Base-by-base conservation (phyloP, 2,888 invertebrate genomes). In the Alsophila aescularia region DNA sequence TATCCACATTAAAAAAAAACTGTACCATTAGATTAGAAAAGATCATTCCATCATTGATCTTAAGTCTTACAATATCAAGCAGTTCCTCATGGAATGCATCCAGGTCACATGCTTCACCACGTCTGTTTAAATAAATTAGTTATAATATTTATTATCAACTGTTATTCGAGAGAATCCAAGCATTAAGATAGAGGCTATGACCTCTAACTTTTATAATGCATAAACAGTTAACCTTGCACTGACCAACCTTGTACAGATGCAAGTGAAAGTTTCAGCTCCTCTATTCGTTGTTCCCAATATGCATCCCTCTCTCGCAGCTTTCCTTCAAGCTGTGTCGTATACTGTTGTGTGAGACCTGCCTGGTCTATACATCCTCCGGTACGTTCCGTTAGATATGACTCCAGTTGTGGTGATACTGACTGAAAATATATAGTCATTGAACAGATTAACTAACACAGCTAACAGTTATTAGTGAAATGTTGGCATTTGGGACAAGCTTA, bases 181-280 rank as follows among this genome's bases (percentile, higher is more conserved):
- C 4, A 9, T 29, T 10, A 32, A 32, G 12, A 32, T 29, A 29
- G 13, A 12, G 13, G 10, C 29, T 0, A 13, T 15, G 14, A 15
- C 16, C 42, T 42, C 9, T 6, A 14, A 27, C 31, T 34, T 44
- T 44, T 34, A 44, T 9, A 32, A 21, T 35, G 29, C 27, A 43
- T 5, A 15, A 52, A 44, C 10, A 34, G 14, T 24, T 32, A n/a
- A 21, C 41, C 39, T 41, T 47, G 34, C 41, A 35, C 2, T 4
- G 24, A 54, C 71, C 64, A 81, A 95, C 95, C 95, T 94, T 96
- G 96, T 2, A 95, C 94, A 52, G 94, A 92, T n/a, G 87, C 79
- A 3, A 87, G 71, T 35, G 86, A 83, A 47, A 86, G 72, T 69
- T 94, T 94, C 58, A 94, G 83, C 64, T 94, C 93, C 57, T 93